Percentiles rank a stretch among this genome's conserved stretches.
Evolutionary conservation across 2,888 invertebrate genomes (phyloP).

Genomic region (Ditula angustiorana): DNA sequence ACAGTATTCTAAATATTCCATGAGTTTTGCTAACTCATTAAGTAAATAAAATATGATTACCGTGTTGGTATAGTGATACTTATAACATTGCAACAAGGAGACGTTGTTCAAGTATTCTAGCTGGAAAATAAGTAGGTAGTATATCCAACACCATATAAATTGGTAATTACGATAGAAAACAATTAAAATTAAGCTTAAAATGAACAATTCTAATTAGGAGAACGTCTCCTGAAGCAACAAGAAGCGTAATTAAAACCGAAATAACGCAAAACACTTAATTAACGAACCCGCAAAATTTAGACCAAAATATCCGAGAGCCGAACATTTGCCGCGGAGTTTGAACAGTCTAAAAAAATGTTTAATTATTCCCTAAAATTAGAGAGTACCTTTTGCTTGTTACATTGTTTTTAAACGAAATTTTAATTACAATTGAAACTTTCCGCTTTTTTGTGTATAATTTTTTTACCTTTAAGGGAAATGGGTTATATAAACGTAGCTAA

Average conservation of each 20-base stretch:
- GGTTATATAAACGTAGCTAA: not conserved
- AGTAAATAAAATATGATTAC: not conserved
- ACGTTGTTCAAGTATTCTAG: no score
- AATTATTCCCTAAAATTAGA: not conserved
- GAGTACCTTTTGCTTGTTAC: not conserved
- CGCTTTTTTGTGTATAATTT: not conserved
- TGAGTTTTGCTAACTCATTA: not conserved
- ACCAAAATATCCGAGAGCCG: not conserved
- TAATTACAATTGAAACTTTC: not conserved
- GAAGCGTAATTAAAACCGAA: constrained; percentile 2
- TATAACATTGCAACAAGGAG: not conserved
- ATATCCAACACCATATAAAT: not conserved
- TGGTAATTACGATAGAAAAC: not conserved
- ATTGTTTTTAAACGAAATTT: not conserved
- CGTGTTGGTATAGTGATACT: not conserved
- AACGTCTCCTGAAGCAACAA: constrained; percentile 2
- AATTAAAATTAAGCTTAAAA: not conserved
- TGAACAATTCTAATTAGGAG: constrained; percentile 6
- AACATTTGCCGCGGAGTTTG: not conserved
- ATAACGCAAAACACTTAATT: constrained; percentile 7
- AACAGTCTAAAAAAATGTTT: not conserved
- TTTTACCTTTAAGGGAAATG: not conserved
- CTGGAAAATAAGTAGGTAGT: no score
- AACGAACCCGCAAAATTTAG: not conserved
- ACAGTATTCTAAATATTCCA: not conserved